phyloP scores from a whole-genome alignment of 2,113 vertebrate genomes.

The Upupa epops region DNA sequence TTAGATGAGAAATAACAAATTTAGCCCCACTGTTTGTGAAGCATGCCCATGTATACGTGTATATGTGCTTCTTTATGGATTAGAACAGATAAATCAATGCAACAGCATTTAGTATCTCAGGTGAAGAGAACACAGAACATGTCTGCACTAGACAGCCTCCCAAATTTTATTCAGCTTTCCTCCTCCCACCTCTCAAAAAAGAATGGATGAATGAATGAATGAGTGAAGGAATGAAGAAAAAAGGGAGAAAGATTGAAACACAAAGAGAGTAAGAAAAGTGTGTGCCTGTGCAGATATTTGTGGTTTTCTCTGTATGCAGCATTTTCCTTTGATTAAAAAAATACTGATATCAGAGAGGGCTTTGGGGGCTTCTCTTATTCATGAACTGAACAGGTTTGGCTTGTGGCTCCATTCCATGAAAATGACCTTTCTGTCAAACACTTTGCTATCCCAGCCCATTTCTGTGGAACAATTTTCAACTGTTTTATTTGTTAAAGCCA shows the following conservation, averaged over 20 bases:
- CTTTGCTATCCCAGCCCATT: neutral
- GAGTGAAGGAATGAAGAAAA: neutral
- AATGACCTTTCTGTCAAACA: neutral
- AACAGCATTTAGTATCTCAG: neutral
- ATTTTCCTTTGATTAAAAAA: neutral
- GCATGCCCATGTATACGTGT: rapidly evolving
- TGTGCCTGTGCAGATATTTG: neutral
- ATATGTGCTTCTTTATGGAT: neutral
- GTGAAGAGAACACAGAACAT: neutral
- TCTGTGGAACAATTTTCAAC: neutral
- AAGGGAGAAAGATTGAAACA: neutral
- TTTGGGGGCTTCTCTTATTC: neutral
- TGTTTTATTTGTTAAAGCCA: conserved; percentile 5
- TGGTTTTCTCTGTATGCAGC: neutral
- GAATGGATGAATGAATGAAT: neutral
- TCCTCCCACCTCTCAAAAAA: rapidly evolving
- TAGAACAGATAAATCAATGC: neutral
- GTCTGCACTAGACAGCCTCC: neutral
- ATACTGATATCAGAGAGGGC: neutral
- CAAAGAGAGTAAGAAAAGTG: neutral
- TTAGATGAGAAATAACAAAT: neutral
- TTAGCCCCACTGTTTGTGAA: neutral
- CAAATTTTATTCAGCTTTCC: neutral
- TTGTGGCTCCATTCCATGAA: neutral
- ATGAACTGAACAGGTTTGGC: neutral